Conservation (phyloP, 2,113 vertebrate species). For the Menura novaehollandiae region DNA sequence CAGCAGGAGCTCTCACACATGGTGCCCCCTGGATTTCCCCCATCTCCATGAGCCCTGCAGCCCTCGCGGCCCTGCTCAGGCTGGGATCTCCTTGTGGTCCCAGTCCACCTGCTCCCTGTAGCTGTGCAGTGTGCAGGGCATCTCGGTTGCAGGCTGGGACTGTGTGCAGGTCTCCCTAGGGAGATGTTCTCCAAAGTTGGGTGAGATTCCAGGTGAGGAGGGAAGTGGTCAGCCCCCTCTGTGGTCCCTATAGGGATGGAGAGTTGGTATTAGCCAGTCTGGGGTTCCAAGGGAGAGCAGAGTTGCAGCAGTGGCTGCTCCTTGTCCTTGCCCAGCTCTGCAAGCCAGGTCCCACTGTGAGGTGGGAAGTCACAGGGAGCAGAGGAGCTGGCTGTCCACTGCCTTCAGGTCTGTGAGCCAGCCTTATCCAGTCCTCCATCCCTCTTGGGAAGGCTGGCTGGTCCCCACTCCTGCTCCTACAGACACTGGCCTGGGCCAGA, state of each 20-base stretch:
- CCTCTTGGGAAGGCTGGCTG: not conserved
- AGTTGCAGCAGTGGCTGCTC: not conserved
- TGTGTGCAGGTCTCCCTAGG: not conserved
- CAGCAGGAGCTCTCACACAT: accelerated
- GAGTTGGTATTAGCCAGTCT: not conserved
- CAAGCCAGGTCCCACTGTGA: not conserved
- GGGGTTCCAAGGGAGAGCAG: not conserved
- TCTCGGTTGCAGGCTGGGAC: not conserved
- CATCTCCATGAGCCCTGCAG: not conserved
- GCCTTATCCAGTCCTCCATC: not conserved
- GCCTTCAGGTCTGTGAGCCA: not conserved
- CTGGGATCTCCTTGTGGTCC: not conserved
- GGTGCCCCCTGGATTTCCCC: not conserved
- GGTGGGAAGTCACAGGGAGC: not conserved
- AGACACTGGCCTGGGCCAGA: not conserved
- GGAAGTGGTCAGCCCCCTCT: not conserved
- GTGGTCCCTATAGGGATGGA: not conserved
- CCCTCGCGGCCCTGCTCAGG: not conserved
- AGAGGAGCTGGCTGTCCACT: not conserved
- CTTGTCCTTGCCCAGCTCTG: not conserved
- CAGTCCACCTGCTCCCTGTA: accelerated
- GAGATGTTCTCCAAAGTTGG: not conserved
- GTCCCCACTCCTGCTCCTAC: not conserved
- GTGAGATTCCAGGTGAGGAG: not conserved
- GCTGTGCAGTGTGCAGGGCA: accelerated